A percentile compares a stretch with the other conserved stretches of the same genome.
Evolutionary conservation across 2,797 vertebrate species (phyloP).

Genomic region (Helostoma temminkii): DNA sequence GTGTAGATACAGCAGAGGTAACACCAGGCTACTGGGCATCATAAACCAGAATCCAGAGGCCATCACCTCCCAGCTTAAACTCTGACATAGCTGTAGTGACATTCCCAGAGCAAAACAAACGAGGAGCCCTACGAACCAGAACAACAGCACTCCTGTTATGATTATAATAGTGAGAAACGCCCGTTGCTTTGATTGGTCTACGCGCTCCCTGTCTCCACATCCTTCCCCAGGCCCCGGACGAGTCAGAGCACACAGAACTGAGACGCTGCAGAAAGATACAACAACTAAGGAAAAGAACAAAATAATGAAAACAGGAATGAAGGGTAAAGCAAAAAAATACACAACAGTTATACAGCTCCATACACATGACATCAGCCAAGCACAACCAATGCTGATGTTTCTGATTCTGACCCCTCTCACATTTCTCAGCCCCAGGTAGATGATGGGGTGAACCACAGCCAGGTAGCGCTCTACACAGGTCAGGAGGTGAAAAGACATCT

Average conservation of each 20-base stretch:
- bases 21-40: slow-evolving; percentile 15
- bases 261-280: slow-evolving; percentile 17
- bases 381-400: slow-evolving; percentile 9
- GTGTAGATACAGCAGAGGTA: slow-evolving; percentile 26
- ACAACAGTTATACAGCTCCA: accelerated
- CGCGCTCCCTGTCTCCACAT: not conserved
- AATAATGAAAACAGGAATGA: accelerated
- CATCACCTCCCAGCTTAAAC: accelerated
- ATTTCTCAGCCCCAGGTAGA: slow-evolving; percentile 18
- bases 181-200: slow-evolving; percentile 25
- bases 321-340: accelerated
- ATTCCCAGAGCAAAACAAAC: not conserved
- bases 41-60: accelerated
- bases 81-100: not conserved
- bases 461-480: slow-evolving; percentile 50
- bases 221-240: not conserved
- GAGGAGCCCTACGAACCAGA: not conserved
- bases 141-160: slow-evolving; percentile 8
- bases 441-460: slow-evolving; percentile 44
- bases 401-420: slow-evolving; percentile 12
- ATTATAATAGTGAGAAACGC: slow-evolving; percentile 19
- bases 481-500: slow-evolving; percentile 19
- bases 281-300: not conserved
- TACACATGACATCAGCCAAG: slow-evolving; percentile 18
- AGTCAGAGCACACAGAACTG: slow-evolving; percentile 27